Percentiles rank a stretch among this genome's conserved stretches.
phyloP scores from a whole-genome alignment of 2,113 vertebrate species.

The Daubentonia madagascariensis region DNA sequence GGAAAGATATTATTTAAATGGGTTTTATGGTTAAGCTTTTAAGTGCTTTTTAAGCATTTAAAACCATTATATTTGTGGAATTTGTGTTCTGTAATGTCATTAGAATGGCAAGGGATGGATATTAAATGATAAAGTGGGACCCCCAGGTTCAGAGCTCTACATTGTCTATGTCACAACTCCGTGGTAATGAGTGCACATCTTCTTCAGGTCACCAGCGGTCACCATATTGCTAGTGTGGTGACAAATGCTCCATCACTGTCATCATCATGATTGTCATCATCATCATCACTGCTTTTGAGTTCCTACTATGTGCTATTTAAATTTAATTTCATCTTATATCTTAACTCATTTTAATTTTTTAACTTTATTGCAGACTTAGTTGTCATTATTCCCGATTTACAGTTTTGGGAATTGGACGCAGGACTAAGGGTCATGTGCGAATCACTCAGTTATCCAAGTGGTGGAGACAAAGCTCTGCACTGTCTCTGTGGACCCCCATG shows the following conservation, averaged over 20 bases:
- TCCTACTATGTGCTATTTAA: neutral
- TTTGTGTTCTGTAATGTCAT: slow-evolving; percentile 28
- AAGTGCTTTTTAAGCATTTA: neutral
- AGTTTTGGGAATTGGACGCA: neutral
- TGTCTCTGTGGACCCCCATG: neutral
- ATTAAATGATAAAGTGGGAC: slow-evolving; percentile 9
- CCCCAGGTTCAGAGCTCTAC: neutral
- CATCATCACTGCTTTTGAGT: neutral
- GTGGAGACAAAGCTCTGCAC: neutral
- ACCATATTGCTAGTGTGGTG: too few relatives aligned
- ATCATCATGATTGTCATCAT: neutral
- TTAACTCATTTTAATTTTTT: neutral
- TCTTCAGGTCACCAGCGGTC: neutral
- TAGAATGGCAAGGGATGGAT: neutral
- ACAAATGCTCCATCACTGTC: neutral
- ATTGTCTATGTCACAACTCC: neutral
- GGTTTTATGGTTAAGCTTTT: neutral
- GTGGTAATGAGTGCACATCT: neutral
- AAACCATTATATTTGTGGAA: neutral
- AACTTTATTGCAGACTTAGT: neutral
- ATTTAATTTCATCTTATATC: neutral
- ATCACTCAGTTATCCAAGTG: too few relatives aligned
- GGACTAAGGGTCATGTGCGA: neutral
- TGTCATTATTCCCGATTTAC: neutral
- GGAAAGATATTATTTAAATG: neutral